Base-by-base conservation (phyloP, 2,888 invertebrate genomes). In the Fissipunctia ypsillon region DNA sequence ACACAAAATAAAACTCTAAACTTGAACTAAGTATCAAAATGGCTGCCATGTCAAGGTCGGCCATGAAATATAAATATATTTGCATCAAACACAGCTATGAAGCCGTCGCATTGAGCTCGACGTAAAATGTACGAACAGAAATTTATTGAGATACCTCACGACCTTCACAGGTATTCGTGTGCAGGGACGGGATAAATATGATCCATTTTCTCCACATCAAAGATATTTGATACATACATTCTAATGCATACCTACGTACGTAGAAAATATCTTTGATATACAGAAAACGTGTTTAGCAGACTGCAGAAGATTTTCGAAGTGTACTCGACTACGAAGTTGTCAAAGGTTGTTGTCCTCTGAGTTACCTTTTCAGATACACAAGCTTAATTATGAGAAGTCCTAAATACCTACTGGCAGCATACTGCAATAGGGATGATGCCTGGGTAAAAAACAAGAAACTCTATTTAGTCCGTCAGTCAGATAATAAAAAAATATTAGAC, bases 91-190 rank as follows among this genome's bases (percentile, higher is more conserved):
- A 41, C 22, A 63, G 64, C 63, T 48, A 72, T 35, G 77, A 64
- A 68, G 31, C 43, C 25, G 50, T 63, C 81, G 45, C 50, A 50
- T 63, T 50, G 45, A 69, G 59, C 16, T 65, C 31, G 31, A 48
- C 76, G 66, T 77, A 83, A 83, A 83, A 83, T 67, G 38, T 76
- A 45, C 50, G 69, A 73, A 59, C 10, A 60, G 78, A 84, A 81
- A 52, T 81, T 86, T 84, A 84, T 76, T 76, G 65, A 65, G 52
- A 64, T 45, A 61, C 22, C 38, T 45, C 22, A 14, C 38, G 66
- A 72, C 57, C 45, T 57, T 45, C 63, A n/a, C 12, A 48, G 35
- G 50, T 54, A 59, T 31, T 41, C 38, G 6, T 60, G 43, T 31
- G 38, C 22, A 48, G 22, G 31, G 35, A 67, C 35, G 56, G 45